These are phyloP conservation scores for Spermophilus dauricus DNA, from an alignment of 2,113 vertebrate genomes.

Conservation along the genomic window DNA sequence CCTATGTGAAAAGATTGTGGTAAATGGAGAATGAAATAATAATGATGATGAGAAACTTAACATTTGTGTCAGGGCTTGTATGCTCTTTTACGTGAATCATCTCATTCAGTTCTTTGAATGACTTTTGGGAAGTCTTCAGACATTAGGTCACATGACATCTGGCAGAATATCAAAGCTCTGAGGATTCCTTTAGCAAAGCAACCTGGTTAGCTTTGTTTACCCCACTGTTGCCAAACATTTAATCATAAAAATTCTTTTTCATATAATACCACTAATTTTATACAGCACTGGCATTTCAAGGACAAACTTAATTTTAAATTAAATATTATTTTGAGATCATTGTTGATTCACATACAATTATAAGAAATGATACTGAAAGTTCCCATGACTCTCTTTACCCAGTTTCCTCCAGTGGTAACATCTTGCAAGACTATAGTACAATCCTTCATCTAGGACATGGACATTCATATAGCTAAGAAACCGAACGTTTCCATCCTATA, in stretches of 20 bases:
- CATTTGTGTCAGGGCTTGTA: not conserved
- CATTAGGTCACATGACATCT: not conserved
- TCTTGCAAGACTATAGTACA: not conserved
- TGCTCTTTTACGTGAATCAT: not conserved
- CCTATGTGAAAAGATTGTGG: not conserved
- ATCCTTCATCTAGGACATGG: not conserved
- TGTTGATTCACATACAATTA: not conserved
- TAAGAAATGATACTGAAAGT: not conserved
- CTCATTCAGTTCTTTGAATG: not conserved
- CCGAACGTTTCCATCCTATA: not conserved
- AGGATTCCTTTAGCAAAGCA: not conserved
- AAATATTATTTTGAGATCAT: slow-evolving; percentile 30
- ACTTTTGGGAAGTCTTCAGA: not conserved
- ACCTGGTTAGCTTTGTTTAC: not conserved
- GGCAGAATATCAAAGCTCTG: not conserved
- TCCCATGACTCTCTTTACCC: not conserved
- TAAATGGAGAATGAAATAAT: not conserved
- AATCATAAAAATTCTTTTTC: slow-evolving; percentile 35
- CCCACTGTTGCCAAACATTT: not conserved
- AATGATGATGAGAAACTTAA: not conserved
- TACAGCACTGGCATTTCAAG: slow-evolving; percentile 26
- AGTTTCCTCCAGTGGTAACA: too few relatives aligned
- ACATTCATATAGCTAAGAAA: too few relatives aligned
- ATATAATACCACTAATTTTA: not conserved
- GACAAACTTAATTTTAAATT: slow-evolving; percentile 15